phyloP scores from a whole-genome alignment of 2,797 vertebrate genomes.

The Sylvilagus floridanus region DNA sequence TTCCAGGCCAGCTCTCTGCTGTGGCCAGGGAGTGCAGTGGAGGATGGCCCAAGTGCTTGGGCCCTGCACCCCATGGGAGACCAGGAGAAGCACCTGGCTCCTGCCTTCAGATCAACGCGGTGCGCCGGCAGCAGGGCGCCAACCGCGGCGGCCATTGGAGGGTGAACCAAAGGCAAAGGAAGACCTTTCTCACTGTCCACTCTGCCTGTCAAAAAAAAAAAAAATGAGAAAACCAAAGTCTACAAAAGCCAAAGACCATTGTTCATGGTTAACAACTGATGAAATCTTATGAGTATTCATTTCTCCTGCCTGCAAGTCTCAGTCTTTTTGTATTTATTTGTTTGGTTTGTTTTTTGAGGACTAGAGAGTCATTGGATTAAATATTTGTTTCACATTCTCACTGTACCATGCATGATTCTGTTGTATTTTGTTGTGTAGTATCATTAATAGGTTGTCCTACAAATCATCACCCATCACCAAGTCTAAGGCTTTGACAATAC shows the following conservation, averaged over 20 bases:
- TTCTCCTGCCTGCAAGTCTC: neutral
- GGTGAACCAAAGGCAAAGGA: too few relatives aligned
- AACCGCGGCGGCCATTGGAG: too few relatives aligned
- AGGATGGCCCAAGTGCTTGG: too few relatives aligned
- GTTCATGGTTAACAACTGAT: neutral
- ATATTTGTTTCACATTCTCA: conserved; percentile 35
- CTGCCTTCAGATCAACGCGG: too few relatives aligned
- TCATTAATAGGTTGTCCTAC: neutral
- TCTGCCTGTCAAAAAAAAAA: too few relatives aligned
- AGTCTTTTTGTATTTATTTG: neutral
- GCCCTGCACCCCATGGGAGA: too few relatives aligned
- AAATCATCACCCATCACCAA: conserved; percentile 1
- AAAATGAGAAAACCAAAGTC: conserved; percentile 6
- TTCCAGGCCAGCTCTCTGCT: too few relatives aligned
- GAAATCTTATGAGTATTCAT: neutral
- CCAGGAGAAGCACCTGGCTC: too few relatives aligned
- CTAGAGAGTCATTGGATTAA: neutral
- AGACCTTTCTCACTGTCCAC: too few relatives aligned
- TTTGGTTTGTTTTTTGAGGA: neutral
- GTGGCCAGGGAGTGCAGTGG: too few relatives aligned
- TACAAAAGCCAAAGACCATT: neutral
- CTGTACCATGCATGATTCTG: neutral
- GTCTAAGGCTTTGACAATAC: neutral
- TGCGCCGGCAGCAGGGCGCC: too few relatives aligned
- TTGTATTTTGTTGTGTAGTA: conserved; percentile 47